Base-by-base conservation (phyloP, 2,888 invertebrate genomes). In the Auanema freiburgensis region DNA sequence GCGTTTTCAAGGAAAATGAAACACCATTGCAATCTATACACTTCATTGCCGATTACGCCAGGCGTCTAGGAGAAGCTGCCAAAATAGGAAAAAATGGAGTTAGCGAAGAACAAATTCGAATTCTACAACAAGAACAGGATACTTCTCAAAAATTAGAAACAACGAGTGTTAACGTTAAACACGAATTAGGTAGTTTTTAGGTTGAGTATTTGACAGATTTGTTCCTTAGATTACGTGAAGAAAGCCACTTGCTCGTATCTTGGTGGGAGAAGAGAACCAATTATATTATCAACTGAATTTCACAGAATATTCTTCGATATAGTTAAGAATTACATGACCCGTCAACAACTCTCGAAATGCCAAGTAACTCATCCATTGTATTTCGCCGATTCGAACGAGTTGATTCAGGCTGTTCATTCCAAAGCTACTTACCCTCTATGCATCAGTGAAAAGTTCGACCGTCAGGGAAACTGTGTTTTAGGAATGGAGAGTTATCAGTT, bases 21-120 rank as follows among this genome's bases (percentile, higher is more conserved):
- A 57, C 69, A 24, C 72, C 72, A 8, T 61, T 72, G 11, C 69
- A 69, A 25, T 67, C 67, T 21, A 63, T 67, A 1, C 69, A 72
- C 33, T 69, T 66, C 18, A 42, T 68, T 5, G 57, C 67, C 1
- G 60, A 60, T 46, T 21, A 41, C n/a, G 55, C 55, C 46, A 11
- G 60, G 5, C 43, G 60, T 46, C n/a, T 60, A 10, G 60, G 54
- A 10, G 49, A 16, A 6, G 44, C 54, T n/a, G 53, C 60, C n/a
- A 54, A 54, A 21, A 44, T 60, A 21, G 60, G 60, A 1, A 43
- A 60, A 11, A 51, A 55, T 16, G 40, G 46, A n/a, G 16, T 60
- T n/a, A 60, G 33, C 11, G 60, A 60, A 23, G 60, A 60, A 24
- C 33, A 53, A 14, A 54, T 51, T 10, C 23, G 54, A 25, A 54